Base-by-base conservation (phyloP, 2,797 vertebrate genomes). In the Neopelma chrysocephalum region DNA sequence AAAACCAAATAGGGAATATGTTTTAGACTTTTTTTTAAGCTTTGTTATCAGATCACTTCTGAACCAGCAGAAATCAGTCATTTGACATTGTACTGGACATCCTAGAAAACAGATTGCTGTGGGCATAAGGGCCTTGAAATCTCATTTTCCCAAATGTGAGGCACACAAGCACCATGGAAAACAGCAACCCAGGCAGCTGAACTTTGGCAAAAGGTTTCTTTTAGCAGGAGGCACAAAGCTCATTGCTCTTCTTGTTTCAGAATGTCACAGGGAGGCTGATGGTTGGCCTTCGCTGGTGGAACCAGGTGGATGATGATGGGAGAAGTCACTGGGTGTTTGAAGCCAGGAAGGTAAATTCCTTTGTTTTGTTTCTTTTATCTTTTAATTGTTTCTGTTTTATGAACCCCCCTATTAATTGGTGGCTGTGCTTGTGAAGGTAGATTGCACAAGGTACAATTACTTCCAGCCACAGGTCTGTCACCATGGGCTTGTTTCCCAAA, bases 241-340 rank as follows among this genome's bases (percentile, higher is more conserved):
- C 1, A 2, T 1, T 23, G 68, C 17, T 26, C 27, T 42, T 29
- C 19, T 36, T 72, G 5, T 53, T 70, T 4, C 95, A 99, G 99
- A 99, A 99, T 84, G 98, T 99, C 96, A 99, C 98, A 3, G 99
- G 99, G 15, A 97, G 99, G 38, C 93, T 99, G 90, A 98, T 99
- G 99, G 99, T 99, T 12, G 99, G 99, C 32, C 97, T 99, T 12
- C 97, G 99, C 43, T 99, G 99, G 99, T 99, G 99, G 99, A 99
- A 99, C 98, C 99, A 99, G 95, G 98, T 99, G 88, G 99, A 99
- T 68, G 99, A 99, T 26, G 99, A 99, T n/a, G 99, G 99, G 8
- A 98, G 97, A 61, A 99, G 99, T 90, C 99, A 98, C 65, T 99
- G 99, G 99, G 97, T 99, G 54, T 99, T 99, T 97, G 99, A 99